phyloP scores from a whole-genome alignment of 2,797 vertebrate genomes.

The Spea hammondii region DNA sequence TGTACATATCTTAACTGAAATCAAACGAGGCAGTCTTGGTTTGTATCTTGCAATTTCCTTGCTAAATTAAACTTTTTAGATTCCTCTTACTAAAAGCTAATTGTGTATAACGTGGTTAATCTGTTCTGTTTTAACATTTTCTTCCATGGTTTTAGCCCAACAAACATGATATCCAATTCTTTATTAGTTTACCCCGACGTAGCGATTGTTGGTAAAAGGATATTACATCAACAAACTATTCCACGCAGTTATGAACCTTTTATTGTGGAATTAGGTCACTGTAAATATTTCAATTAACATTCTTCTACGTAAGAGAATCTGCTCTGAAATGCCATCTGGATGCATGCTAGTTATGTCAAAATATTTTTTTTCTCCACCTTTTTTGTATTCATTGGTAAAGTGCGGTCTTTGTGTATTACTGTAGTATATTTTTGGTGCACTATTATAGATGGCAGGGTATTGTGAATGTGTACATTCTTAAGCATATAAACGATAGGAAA shows the following conservation, averaged over 20 bases:
- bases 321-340: slow-evolving; percentile 58
- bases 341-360: slow-evolving; percentile 47
- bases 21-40: not conserved
- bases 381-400: slow-evolving; percentile 77
- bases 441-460: too few relatives aligned
- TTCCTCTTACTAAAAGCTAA: not conserved
- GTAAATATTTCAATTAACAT: slow-evolving; percentile 65
- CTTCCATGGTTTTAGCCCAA: not conserved
- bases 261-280: slow-evolving; percentile 48
- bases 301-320: slow-evolving; percentile 17
- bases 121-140: too few relatives aligned
- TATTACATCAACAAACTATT: not conserved
- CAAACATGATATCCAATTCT: not conserved
- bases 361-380: slow-evolving; percentile 57
- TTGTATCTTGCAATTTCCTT: slow-evolving; percentile 18
- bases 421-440: too few relatives aligned
- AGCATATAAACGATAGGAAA: too few relatives aligned
- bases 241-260: not conserved
- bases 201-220: slow-evolving; percentile 4
- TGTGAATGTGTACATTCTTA: too few relatives aligned
- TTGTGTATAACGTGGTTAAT: too few relatives aligned
- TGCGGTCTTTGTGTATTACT: slow-evolving; percentile 13
- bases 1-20: slow-evolving; percentile 5
- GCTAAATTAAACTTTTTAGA: slow-evolving; percentile 8
- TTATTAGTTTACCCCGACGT: slow-evolving; percentile 3